phyloP scores from a whole-genome alignment of 2,113 vertebrate species.

The Chaenogobius annularis region DNA sequence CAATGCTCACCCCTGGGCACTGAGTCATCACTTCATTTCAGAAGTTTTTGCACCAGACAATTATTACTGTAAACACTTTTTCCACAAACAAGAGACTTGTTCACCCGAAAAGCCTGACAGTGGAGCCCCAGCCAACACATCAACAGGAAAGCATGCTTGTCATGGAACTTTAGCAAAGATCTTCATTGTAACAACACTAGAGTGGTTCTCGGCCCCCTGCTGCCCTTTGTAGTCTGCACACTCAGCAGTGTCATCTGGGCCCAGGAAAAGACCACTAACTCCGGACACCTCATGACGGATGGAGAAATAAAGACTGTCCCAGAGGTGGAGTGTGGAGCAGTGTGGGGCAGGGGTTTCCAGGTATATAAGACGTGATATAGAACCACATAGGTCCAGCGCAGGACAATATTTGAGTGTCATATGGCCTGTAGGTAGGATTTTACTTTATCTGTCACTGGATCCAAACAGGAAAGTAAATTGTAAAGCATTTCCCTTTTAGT shows the following conservation, averaged over 20 bases:
- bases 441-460: background rate
- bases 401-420: background rate
- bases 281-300: slow-evolving; percentile 17
- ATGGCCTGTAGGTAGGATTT: background rate
- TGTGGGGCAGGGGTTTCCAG: background rate
- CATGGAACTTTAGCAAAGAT: slow-evolving; percentile 55
- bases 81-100: background rate
- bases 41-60: background rate
- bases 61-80: background rate
- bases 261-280: slow-evolving; percentile 40
- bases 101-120: background rate
- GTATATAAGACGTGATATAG: slow-evolving; percentile 17
- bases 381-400: background rate
- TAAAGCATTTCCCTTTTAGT: background rate
- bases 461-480: background rate
- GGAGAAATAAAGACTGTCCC: slow-evolving; percentile 12
- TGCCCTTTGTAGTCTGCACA: slow-evolving; percentile 39
- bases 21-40: background rate
- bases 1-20: too few relatives aligned
- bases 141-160: slow-evolving; percentile 21
- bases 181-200: slow-evolving; percentile 19
- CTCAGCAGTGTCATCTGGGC: slow-evolving; percentile 51
- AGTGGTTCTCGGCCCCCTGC: slow-evolving; percentile 22
- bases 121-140: slow-evolving; percentile 34
- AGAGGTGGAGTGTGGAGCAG: background rate